Conservation (phyloP, 2,888 invertebrate species). For the Enchytraeus crypticus region DNA sequence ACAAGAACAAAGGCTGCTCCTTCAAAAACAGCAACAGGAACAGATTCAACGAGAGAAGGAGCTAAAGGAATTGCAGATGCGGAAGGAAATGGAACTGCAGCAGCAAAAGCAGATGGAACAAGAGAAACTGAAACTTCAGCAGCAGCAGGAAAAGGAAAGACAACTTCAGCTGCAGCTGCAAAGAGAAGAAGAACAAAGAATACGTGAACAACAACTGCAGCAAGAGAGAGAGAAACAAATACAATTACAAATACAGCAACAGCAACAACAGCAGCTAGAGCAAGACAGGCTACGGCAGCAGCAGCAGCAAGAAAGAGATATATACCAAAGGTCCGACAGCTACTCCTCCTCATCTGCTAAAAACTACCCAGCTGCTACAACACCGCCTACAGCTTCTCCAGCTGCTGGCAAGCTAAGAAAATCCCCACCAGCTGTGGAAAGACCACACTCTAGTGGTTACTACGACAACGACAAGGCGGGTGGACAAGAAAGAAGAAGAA, state of each 20-base stretch:
- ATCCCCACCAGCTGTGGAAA: conserved; percentile 22
- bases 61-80: not conserved
- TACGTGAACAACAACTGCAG: not conserved
- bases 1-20: not conserved
- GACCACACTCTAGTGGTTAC: conserved; percentile 10
- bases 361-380: not conserved
- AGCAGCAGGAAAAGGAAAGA: not conserved
- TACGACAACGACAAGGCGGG: conserved; percentile 17
- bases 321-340: not conserved
- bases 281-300: not conserved
- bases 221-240: not conserved
- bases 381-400: not conserved
- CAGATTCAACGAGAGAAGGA: not conserved
- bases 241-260: not conserved
- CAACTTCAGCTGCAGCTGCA: not conserved
- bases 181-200: not conserved
- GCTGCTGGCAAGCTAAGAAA: not conserved
- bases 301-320: not conserved
- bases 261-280: not conserved
- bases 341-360: conserved; percentile 37
- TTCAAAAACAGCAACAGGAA: not conserved
- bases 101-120: not conserved
- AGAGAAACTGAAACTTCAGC: not conserved
- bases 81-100: not conserved
- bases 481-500: conserved; percentile 18